phyloP scores from a whole-genome alignment of 2,888 invertebrate species.

The Amorpha juglandis region DNA sequence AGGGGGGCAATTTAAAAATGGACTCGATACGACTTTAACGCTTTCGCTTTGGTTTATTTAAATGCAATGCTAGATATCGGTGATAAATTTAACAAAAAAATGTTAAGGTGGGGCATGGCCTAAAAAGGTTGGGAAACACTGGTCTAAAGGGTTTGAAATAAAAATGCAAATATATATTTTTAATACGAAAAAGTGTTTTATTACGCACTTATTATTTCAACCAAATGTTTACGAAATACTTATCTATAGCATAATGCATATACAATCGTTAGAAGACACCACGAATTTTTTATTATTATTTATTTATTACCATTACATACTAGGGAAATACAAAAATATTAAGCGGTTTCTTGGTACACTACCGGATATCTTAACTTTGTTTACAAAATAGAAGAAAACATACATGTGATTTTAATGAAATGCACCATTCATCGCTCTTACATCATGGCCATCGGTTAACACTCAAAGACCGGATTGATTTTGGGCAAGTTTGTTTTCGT shows the following conservation, averaged over 20 bases:
- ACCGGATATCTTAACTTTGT: conserved; percentile 59
- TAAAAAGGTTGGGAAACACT: too few species aligned
- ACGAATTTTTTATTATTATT: conserved; percentile 50
- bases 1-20: too few species aligned
- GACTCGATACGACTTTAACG: too few species aligned
- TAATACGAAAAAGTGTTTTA: conserved; percentile 83
- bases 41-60: background rate
- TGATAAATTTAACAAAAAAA: too few species aligned
- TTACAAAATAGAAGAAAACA: conserved; percentile 55
- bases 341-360: conserved; percentile 77
- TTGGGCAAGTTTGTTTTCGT: conserved; percentile 3
- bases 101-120: too few species aligned
- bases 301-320: conserved; percentile 63
- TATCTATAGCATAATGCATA: conserved; percentile 82
- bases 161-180: conserved; percentile 51
- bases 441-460: conserved; percentile 66
- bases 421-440: conserved; percentile 68
- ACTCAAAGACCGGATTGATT: conserved; percentile 66
- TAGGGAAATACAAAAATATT: conserved; percentile 84
- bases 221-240: conserved; percentile 80
- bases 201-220: conserved; percentile 85
- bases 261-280: conserved; percentile 79
- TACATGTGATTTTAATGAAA: conserved; percentile 55
- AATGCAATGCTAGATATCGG: too few species aligned
- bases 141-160: conserved; percentile 29